Evolutionary conservation across 1,140 invertebrate species (phyloP).

Genomic region (Chironomus tepperi): DNA sequence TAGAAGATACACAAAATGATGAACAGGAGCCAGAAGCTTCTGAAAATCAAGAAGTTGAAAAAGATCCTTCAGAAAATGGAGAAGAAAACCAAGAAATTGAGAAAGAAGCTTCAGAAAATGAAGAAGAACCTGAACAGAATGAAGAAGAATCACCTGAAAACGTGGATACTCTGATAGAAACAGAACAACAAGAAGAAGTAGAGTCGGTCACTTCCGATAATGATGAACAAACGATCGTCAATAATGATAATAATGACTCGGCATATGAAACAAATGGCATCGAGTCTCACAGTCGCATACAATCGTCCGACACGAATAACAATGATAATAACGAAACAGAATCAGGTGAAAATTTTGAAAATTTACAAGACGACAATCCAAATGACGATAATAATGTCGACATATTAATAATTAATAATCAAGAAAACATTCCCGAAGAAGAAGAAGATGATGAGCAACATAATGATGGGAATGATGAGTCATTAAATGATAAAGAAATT

Average conservation of each 20-base stretch:
- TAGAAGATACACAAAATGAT: no score
- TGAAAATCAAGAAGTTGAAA: neutral
- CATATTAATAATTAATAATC: neutral
- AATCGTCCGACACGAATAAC: neutral
- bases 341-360: neutral
- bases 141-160: constrained; percentile 25
- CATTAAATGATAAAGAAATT: constrained; percentile 24
- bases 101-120: constrained; percentile 17
- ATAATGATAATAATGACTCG: neutral
- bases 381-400: neutral
- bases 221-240: neutral
- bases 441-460: neutral
- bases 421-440: neutral
- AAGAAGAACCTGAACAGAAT: constrained; percentile 28
- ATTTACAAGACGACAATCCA: neutral
- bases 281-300: neutral
- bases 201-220: constrained; percentile 19
- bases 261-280: constrained; percentile 5
- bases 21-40: neutral
- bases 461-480: constrained; percentile 26
- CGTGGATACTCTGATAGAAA: neutral
- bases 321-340: neutral
- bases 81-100: constrained; percentile 26
- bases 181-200: constrained; percentile 26
- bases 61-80: constrained; percentile 24